Evolutionary conservation across 2,888 invertebrate species (phyloP), one percentile per base, ranked within the genome.

Genomic region (Ichneumoninae sp.): DNA sequence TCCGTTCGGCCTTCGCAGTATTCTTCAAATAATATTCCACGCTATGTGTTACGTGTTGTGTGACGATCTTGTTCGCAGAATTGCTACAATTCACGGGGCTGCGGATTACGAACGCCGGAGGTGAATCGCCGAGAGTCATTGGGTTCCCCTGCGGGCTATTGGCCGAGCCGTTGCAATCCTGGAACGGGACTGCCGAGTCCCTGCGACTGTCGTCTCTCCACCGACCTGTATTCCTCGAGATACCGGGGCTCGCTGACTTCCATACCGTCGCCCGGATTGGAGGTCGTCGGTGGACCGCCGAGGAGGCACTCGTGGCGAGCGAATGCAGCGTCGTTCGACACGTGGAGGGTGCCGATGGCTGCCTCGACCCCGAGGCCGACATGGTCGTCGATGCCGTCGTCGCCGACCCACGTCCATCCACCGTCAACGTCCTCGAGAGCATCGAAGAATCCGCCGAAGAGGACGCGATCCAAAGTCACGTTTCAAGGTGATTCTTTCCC

Each of bases 331-430:
- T 92, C 92, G 2, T 94, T 94, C 86, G 94, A 94, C 70, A 92
- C 92, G 2, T 92, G 93, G 91, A 89, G 92, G 10, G 90, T 91
- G 3, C 92, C 93, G 0, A 85, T 84, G 52, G 87, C 89, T 0
- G 77, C 88, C 0, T 89, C 89, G 13, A 90, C 91, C 7, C 90
- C 91, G 10, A 91, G 93, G 52, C 94, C 94, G 16, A 93, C 94
- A 13, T 94, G 94, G 94, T 94, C 94, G 0, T 94, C 94, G 13
- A 94, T 94, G 90, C 94, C 95, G 0, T 94, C 94, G 2, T 94
- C 94, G 19, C 94, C 94, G 0, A 94, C 94, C 26, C 94, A 94
- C 85, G 91, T 93, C 30, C 92, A 93, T 83, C 93, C 93, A 19
- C 91, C 93, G 0, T 82, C 88, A 1, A 83, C 89, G 0, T 88